Conservation (phyloP, 1,140 invertebrate species). For the Episyrphus balteatus region DNA sequence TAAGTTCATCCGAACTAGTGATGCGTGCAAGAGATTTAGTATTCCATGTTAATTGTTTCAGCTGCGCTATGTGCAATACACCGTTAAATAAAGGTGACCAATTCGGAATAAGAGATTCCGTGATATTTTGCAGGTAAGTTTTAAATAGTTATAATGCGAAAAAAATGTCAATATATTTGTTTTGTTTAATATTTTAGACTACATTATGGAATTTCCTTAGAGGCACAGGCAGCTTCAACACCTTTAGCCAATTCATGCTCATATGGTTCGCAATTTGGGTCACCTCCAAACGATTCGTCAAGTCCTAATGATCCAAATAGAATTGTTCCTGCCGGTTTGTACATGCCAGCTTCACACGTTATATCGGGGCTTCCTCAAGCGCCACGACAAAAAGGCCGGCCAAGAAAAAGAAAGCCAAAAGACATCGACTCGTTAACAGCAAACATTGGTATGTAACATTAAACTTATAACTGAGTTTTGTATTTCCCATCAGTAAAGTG, state of each 20-base stretch:
- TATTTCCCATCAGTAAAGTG: no score
- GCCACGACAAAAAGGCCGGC: conserved; percentile 79
- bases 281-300: conserved; percentile 34
- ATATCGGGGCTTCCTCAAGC: conserved; percentile 43
- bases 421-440: conserved; percentile 74
- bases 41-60: conserved; percentile 92
- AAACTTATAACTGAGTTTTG: no score
- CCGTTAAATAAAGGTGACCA: conserved; percentile 82
- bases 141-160: background rate
- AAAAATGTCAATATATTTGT: background rate
- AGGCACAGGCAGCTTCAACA: conserved; percentile 48
- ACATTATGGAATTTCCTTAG: conserved; percentile 65
- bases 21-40: conserved; percentile 88
- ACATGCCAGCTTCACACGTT: conserved; percentile 30
- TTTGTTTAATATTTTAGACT: conserved; percentile 38
- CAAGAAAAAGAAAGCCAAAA: conserved; percentile 82
- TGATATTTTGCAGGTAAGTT: conserved; percentile 58
- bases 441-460: conserved; percentile 57
- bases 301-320: conserved; percentile 34
- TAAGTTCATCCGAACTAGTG: conserved; percentile 86
- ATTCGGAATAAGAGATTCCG: conserved; percentile 79
- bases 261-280: conserved; percentile 36
- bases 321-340: conserved; percentile 36
- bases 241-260: conserved; percentile 51
- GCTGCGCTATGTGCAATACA: conserved; percentile 80